phyloP scores from a whole-genome alignment of 2,888 invertebrate genomes.

The Dryobotodes eremita region DNA sequence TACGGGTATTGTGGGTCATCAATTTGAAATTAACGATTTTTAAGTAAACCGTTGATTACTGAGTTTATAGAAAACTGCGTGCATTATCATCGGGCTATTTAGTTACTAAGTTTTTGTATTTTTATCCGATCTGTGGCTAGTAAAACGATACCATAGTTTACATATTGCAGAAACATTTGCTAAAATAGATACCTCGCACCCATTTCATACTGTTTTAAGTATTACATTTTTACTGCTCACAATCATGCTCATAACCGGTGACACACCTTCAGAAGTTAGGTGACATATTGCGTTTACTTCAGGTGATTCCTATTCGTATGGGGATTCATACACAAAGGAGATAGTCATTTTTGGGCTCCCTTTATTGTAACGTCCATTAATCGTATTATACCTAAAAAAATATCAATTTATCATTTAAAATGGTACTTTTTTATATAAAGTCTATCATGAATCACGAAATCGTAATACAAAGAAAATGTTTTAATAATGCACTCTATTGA shows the following conservation, averaged over 20 bases:
- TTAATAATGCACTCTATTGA: no score
- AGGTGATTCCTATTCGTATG: constrained; percentile 4
- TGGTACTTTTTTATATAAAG: no score
- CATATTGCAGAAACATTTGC: not conserved
- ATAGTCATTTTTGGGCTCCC: no score
- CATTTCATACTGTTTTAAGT: constrained; percentile 33
- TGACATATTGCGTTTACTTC: not conserved
- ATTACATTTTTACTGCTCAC: constrained; percentile 20
- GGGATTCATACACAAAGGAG: not conserved
- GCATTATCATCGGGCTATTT: not conserved
- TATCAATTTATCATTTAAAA: no score
- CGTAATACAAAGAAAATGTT: no score
- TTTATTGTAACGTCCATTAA: no score
- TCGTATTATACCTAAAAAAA: no score
- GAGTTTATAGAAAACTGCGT: not conserved
- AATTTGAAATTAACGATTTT: constrained; percentile 16
- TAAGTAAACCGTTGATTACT: not conserved
- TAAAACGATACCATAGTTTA: not conserved
- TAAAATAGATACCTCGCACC: not conserved
- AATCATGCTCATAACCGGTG: constrained; percentile 14
- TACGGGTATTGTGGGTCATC: constrained; percentile 36
- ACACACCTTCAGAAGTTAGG: constrained; percentile 24
- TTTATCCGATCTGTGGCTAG: not conserved
- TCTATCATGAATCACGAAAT: no score
- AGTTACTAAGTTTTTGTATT: not conserved